Evolutionary conservation across 1,140 invertebrate genomes (phyloP).

Genomic region (Solenopsis invicta): DNA sequence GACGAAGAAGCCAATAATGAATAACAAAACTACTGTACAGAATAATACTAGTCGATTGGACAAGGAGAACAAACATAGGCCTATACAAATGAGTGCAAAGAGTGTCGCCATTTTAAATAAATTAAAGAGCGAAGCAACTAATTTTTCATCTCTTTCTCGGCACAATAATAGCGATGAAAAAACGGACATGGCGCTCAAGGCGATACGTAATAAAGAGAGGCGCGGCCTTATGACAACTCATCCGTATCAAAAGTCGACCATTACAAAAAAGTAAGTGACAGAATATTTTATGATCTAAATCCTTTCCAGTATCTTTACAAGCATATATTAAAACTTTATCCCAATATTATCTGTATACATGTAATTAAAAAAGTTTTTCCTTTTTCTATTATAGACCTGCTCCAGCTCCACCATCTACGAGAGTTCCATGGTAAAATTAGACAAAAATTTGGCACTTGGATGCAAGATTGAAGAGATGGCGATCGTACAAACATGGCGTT

Average conservation of each 20-base stretch:
- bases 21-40: conserved; percentile 46
- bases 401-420: conserved; percentile 68
- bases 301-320: not conserved
- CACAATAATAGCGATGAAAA: not conserved
- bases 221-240: conserved; percentile 77
- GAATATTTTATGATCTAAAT: conserved; percentile 15
- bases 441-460: conserved; percentile 32
- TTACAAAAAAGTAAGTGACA: conserved; percentile 69
- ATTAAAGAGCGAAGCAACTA: conserved; percentile 77
- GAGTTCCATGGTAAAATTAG: conserved; percentile 74
- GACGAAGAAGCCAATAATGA: conserved; percentile 75
- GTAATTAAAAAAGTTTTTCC: not conserved
- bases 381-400: conserved; percentile 60
- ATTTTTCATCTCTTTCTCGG: conserved; percentile 48
- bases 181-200: conserved; percentile 70
- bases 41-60: conserved; percentile 59
- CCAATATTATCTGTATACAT: not conserved
- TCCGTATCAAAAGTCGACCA: conserved; percentile 79
- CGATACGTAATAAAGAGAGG: conserved; percentile 79
- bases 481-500: not conserved
- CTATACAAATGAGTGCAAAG: conserved; percentile 81
- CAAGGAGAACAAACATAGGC: conserved; percentile 81
- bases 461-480: not conserved
- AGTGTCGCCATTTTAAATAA: conserved; percentile 84
- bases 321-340: not conserved